phyloP scores from a whole-genome alignment of 1,140 invertebrate species.

The Mesaphorura yosii region DNA sequence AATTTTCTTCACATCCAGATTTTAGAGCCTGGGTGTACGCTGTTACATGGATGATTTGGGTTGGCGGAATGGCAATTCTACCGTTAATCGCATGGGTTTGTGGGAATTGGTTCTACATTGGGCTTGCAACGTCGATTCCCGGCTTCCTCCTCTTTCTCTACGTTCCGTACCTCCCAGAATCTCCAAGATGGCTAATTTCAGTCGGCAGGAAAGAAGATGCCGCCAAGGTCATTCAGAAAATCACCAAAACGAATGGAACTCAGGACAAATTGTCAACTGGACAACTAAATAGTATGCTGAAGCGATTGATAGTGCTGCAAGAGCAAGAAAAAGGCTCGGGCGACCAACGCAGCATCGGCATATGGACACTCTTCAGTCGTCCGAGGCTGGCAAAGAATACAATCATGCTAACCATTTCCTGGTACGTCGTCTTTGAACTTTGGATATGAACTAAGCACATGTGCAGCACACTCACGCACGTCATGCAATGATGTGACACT shows the following conservation, averaged over 20 bases:
- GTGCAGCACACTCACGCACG: too few relatives aligned
- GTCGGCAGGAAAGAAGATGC: conserved; percentile 43
- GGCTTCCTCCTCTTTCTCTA: conserved; percentile 37
- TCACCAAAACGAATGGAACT: conserved; percentile 21
- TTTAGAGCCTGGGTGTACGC: conserved; percentile 25
- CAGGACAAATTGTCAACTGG: conserved; percentile 5
- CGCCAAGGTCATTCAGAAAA: conserved; percentile 32
- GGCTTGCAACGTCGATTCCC: conserved; percentile 14
- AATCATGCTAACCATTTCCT: conserved; percentile 15
- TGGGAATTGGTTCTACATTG: conserved; percentile 19
- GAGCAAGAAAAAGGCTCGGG: background rate
- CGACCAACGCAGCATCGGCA: conserved; percentile 12
- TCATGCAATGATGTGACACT: too few relatives aligned
- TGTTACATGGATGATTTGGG: conserved; percentile 17
- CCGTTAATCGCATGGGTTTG: conserved; percentile 20
- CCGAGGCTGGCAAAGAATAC: conserved; percentile 15
- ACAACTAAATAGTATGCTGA: conserved; percentile 8
- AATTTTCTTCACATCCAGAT: background rate
- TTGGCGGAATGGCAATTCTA: conserved; percentile 24
- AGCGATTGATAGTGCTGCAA: conserved; percentile 2
- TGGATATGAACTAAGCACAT: too few relatives aligned
- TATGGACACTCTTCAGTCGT: conserved; percentile 22
- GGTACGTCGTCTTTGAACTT: conserved; percentile 12
- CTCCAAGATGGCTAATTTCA: conserved; percentile 37
- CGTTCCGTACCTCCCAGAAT: conserved; percentile 37